Base-by-base conservation (phyloP, 2,888 invertebrate genomes). In the Cerastoderma edule region DNA sequence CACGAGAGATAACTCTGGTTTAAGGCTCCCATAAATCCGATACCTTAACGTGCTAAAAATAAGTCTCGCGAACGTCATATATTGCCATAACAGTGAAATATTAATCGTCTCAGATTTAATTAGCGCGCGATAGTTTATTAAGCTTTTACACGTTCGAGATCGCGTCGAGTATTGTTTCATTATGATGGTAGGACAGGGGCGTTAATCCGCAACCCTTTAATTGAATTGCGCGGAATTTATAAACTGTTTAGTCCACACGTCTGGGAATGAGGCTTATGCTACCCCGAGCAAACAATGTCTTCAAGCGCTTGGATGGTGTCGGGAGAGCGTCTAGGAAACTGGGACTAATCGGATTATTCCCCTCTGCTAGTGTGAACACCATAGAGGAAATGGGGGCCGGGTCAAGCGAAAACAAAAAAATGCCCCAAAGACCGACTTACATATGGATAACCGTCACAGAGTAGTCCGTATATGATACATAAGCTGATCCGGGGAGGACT, bases 81-180 rank as follows among this genome's bases (percentile, higher is more conserved):
- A 73, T 79, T 79, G 54, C 66, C 69, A 33, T 69, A 64, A 69
- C 64, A 66, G 83, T 86, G 80, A 86, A 87, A 85, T 85, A 87
- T 87, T 87, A 83, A 87, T 79, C 80, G 76, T 73, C 72, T 76
- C 76, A 83, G 85, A 87, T 85, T 83, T 73, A 81, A 83, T 87
- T 85, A 85, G 56, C 76, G 71, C 77, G 73, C 70, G 81, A 75
- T 70, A 77, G 80, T 84, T 83, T 86, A 86, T 85, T 85, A 84
- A 83, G 84, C 80, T 83, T 84, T 82, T 68, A 75, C 87, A 83
- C 84, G 76, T 80, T 68, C 46, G 68, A 76, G 73, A 78, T 80
- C 74, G 78, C 80, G 84, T 85, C 80, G 84, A 85, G 83, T 84
- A 87, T 83, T 80, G 82, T n/a, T n/a, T n/a, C n/a, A n/a, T n/a